Base-by-base conservation (phyloP, 1,140 invertebrate species). In the Hylyphantes graminicola region DNA sequence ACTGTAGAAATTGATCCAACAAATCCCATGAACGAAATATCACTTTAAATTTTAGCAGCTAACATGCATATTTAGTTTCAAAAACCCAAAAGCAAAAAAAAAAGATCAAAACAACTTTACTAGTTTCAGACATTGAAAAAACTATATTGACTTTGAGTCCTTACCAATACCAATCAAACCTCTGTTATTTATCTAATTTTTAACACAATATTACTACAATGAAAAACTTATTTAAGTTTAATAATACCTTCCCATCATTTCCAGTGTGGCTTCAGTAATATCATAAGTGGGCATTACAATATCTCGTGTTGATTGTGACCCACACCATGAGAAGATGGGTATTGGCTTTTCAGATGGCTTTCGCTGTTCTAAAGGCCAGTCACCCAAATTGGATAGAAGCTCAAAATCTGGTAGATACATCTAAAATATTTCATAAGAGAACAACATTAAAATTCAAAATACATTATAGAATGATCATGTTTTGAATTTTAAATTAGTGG, bases 291-390 rank as follows among this genome's bases (percentile, higher is more conserved):
- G 97, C 91, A 98, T 92, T 73, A 97, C 92, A 89, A 99, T 97
- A 90, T 99, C 97, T 87, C 92, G 90, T 7, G 94, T 93, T 85
- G 94, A 92, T 73, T 93, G 91, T 86, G 96, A 97, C 2, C 96
- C 96, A 91, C 97, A 98, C 97, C 97, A 99, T 55, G 96, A 98
- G 89, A 99, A 96, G 77, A 99, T 93, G n/a, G 97, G 96, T 86
- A 94, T 91, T 15, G 91, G 89, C 61, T 90, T 89, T 15, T 89
- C 86, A 64, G 57, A 81, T 3, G 85, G 92, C 55, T 87, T 79
- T 80, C 86, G 88, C 53, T 89, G 88, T 61, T 90, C 89, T 13
- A 99, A 89, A 12, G 97, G 97, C 96, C 97, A 99, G 90, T 99
- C 97, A 17, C 97, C 97, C 15, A 99, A 91, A 91, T 99, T 99